Percentiles rank a stretch among this genome's conserved stretches.
These are phyloP conservation scores for Phrynosoma blainvillii DNA, from an alignment of 2,113 vertebrate species.

Conservation along the genomic window DNA sequence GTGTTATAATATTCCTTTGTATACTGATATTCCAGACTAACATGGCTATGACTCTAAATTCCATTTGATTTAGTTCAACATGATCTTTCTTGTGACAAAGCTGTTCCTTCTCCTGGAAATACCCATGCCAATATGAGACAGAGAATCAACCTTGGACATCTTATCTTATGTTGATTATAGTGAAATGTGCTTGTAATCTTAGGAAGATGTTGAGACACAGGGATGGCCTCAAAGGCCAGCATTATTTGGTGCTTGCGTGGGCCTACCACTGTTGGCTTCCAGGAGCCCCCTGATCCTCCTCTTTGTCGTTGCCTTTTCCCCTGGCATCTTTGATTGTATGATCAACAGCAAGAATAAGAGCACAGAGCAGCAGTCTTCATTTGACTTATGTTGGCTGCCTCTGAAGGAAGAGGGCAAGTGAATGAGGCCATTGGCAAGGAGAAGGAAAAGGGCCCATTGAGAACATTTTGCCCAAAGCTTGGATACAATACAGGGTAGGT, in stretches of 20 bases:
- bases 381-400: not conserved
- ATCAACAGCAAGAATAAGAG: not conserved
- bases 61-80: not conserved
- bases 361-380: not conserved
- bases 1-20: no score
- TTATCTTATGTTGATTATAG: not conserved
- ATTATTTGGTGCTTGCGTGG: not conserved
- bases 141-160: not conserved
- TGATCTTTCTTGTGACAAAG: not conserved
- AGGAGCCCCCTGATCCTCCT: not conserved
- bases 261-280: not conserved
- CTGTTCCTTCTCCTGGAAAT: not conserved
- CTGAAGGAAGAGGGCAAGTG: not conserved
- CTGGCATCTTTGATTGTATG: not conserved
- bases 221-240: not conserved
- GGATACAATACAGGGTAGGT: not conserved
- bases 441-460: not conserved
- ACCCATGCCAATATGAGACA: not conserved
- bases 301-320: not conserved
- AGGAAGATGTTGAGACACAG: not conserved
- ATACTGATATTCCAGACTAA: no score
- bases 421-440: not conserved
- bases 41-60: no score
- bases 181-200: not conserved
- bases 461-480: not conserved